Evolutionary conservation across 2,113 vertebrate species (phyloP).

Genomic region (Illadopsis cleaveri): DNA sequence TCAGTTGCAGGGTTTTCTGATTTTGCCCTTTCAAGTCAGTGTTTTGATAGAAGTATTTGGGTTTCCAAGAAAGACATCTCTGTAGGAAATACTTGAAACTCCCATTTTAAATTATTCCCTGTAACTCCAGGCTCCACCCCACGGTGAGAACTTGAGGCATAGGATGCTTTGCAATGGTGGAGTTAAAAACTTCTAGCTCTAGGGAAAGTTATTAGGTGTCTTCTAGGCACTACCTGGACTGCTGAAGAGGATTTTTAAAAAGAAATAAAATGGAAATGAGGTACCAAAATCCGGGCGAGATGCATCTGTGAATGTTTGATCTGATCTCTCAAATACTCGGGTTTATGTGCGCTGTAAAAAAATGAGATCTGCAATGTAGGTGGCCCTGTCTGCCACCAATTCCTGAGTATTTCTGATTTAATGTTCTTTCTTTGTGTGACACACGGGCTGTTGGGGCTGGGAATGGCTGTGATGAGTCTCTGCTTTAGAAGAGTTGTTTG

Average conservation of each 20-base stretch:
- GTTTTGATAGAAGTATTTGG: not conserved
- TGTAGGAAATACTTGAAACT: not conserved
- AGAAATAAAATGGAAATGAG: not conserved
- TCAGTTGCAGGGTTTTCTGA: accelerated
- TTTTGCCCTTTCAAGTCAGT: not conserved
- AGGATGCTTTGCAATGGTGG: not conserved
- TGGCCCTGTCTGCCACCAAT: not conserved
- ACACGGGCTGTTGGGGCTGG: not conserved
- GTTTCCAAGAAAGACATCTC: not conserved
- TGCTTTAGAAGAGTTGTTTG: not conserved
- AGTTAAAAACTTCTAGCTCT: not conserved
- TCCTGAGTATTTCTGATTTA: not conserved
- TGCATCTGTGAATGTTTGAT: not conserved
- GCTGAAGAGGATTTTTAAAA: not conserved
- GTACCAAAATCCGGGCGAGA: not conserved
- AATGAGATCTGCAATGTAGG: not conserved
- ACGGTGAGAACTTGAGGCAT: accelerated
- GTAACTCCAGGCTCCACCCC: not conserved
- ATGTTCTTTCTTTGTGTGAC: not conserved
- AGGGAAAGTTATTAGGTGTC: not conserved
- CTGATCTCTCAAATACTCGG: not conserved
- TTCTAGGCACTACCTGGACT: not conserved
- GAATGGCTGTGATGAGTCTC: not conserved
- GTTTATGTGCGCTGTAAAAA: not conserved
- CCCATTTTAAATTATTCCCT: not conserved